Percentiles rank a stretch among this genome's conserved stretches.
Conservation (phyloP, 2,797 vertebrate genomes). For the Enoplosus armatus region DNA sequence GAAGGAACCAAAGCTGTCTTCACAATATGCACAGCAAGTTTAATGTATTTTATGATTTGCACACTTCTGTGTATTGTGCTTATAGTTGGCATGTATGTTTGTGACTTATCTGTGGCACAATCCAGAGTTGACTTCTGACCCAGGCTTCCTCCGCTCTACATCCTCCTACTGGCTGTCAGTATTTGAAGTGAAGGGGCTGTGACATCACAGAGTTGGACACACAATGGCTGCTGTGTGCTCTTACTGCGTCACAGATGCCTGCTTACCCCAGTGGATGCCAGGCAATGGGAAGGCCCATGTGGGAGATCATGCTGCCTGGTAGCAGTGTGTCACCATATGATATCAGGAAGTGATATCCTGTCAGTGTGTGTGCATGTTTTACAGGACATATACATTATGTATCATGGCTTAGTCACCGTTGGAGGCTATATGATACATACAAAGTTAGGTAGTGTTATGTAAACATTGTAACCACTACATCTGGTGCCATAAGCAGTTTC, state of each 20-base stretch:
- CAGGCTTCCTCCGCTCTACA: conserved; percentile 70
- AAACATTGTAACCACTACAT: not conserved
- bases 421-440: conserved; percentile 19
- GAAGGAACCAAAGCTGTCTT: conserved; percentile 29
- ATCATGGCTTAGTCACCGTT: conserved; percentile 29
- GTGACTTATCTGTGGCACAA: conserved; percentile 73
- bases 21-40: not conserved
- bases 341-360: conserved; percentile 72
- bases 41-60: conserved; percentile 17
- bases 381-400: conserved; percentile 9
- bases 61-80: conserved; percentile 17
- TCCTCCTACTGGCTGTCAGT: conserved; percentile 75
- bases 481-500: not conserved
- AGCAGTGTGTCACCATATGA: conserved; percentile 73
- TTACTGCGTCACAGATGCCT: conserved; percentile 77
- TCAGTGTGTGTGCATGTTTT: conserved; percentile 19
- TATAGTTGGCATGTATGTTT: conserved; percentile 48
- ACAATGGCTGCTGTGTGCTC: conserved; percentile 82
- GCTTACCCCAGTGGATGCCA: conserved; percentile 74
- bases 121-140: conserved; percentile 71
- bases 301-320: conserved; percentile 73
- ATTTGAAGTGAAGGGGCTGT: conserved; percentile 82
- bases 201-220: conserved; percentile 76
- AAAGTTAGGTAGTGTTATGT: conserved; percentile 4
- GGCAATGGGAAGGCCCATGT: conserved; percentile 77